phyloP scores from a whole-genome alignment of 1,140 invertebrate genomes.

The Drosophila setifemur region DNA sequence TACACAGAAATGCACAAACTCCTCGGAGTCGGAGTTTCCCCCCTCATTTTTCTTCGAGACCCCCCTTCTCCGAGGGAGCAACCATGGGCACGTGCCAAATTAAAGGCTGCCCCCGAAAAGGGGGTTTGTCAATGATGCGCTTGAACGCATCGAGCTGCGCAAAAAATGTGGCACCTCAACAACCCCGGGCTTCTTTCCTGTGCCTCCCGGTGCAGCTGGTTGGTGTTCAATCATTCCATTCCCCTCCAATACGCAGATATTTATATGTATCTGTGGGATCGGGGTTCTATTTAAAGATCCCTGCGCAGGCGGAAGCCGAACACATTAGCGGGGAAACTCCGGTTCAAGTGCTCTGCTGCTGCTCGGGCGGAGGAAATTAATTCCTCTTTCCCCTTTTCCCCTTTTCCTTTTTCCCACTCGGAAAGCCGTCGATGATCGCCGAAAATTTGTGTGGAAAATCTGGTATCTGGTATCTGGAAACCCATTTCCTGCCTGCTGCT shows the following conservation, averaged over 20 bases:
- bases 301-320: conserved; percentile 8
- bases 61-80: conserved; percentile 1
- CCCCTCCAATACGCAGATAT: too few species aligned
- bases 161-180: conserved; percentile 25
- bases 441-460: too few species aligned
- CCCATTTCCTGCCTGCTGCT: conserved; percentile 49
- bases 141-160: conserved; percentile 25
- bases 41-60: conserved; percentile 4
- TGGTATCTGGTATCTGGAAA: too few species aligned
- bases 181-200: conserved; percentile 2
- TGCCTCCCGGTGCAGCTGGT: conserved; percentile 47
- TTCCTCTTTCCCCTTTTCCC: too few species aligned
- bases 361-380: too few species aligned
- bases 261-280: too few species aligned
- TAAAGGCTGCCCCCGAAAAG: background rate
- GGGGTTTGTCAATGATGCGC: conserved; percentile 63
- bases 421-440: conserved; percentile 21
- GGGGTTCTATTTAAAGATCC: conserved; percentile 39
- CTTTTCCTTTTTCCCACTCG: conserved; percentile 11
- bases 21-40: too few species aligned
- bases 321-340: conserved; percentile 15
- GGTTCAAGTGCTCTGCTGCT: conserved; percentile 21
- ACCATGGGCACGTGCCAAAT: conserved; percentile 46
- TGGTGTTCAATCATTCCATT: conserved; percentile 57
- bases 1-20: too few species aligned